phyloP scores from a whole-genome alignment of 2,888 invertebrate species.

The Volucella bombylans region DNA sequence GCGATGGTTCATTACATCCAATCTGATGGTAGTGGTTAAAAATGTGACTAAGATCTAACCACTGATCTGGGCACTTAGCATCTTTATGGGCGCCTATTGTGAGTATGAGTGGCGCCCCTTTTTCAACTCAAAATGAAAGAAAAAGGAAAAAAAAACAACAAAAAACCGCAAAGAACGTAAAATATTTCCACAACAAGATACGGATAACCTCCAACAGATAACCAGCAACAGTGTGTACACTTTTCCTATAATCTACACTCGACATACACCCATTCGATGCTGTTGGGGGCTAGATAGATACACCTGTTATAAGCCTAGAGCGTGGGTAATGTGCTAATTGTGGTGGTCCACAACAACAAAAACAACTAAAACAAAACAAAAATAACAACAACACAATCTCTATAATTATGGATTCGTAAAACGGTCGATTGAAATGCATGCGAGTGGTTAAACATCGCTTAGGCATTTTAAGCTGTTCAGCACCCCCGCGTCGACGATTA shows the following conservation, averaged over 20 bases:
- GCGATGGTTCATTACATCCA: conserved; percentile 62
- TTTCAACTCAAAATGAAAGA: neutral
- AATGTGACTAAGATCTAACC: conserved; percentile 28
- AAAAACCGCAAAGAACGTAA: conserved; percentile 60
- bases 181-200: conserved; percentile 65
- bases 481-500: conserved; percentile 58
- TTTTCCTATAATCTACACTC: conserved; percentile 61
- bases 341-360: conserved; percentile 20
- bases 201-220: conserved; percentile 36
- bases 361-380: too few species aligned
- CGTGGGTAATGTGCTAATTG: conserved; percentile 73
- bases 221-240: conserved; percentile 51
- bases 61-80: conserved; percentile 50
- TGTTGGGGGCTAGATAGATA: conserved; percentile 7
- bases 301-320: conserved; percentile 42
- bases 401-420: conserved; percentile 67
- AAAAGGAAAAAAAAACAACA: neutral
- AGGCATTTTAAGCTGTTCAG: conserved; percentile 61
- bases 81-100: conserved; percentile 65
- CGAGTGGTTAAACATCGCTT: conserved; percentile 63
- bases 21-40: conserved; percentile 9
- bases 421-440: conserved; percentile 62
- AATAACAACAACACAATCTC: neutral
- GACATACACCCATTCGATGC: conserved; percentile 28
- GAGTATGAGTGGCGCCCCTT: conserved; percentile 51